These are phyloP conservation scores for Gryllus longicercus DNA, from an alignment of 2,888 invertebrate genomes.

Conservation along the genomic window DNA sequence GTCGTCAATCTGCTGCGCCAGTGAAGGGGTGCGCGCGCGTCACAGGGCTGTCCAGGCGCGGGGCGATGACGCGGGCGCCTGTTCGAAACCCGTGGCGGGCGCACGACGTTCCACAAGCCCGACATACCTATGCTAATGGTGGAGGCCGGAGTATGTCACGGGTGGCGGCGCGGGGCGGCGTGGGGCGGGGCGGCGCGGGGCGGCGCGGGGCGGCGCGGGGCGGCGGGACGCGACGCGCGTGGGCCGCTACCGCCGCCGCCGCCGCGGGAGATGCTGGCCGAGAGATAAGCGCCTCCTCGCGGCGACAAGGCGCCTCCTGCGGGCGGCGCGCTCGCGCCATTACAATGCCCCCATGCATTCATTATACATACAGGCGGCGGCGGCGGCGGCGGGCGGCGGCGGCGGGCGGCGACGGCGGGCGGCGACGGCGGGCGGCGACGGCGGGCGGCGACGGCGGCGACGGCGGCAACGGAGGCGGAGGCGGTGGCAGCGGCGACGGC, in stretches of 20 bases:
- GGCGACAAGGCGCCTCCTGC: constrained; percentile 11
- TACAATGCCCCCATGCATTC: constrained; percentile 9
- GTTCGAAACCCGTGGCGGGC: too few species aligned
- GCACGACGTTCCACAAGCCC: too few species aligned
- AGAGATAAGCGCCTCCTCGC: constrained; percentile 8
- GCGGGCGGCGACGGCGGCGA: neutral
- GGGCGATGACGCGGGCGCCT: too few species aligned
- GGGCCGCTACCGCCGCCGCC: neutral
- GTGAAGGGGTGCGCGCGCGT: too few species aligned
- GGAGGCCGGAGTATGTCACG: constrained; percentile 3
- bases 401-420: neutral
- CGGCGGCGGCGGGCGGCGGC: neutral
- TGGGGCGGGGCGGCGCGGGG: neutral
- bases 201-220: neutral
- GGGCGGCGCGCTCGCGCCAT: constrained; percentile 17
- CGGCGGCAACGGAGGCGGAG: too few species aligned
- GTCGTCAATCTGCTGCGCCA: too few species aligned
- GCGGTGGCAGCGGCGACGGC: too few species aligned
- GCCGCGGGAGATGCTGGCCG: neutral
- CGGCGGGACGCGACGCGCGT: neutral
- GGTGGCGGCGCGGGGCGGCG: neutral
- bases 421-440: neutral
- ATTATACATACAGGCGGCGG: neutral
- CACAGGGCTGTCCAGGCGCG: too few species aligned
- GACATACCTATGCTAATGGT: neutral